phyloP scores from a whole-genome alignment of 2,797 vertebrate genomes.

The Rhinoraja longicauda region DNA sequence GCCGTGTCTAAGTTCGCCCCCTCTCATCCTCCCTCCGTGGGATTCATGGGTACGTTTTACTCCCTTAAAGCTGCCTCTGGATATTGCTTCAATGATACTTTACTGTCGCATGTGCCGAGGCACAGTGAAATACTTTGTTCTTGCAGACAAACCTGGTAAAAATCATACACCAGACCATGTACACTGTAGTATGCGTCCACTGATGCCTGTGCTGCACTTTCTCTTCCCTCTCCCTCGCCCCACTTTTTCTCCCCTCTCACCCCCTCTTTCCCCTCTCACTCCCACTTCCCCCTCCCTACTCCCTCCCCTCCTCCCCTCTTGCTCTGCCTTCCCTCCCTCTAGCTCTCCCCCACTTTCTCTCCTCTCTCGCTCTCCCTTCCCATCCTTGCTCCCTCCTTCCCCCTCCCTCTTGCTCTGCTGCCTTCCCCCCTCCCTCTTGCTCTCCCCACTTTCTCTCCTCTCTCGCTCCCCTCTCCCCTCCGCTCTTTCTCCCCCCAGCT shows the following conservation, averaged over 20 bases:
- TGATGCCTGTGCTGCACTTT: too few relatives aligned
- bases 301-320: too few relatives aligned
- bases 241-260: too few relatives aligned
- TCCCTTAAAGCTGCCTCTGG: neutral
- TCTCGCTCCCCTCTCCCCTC: neutral
- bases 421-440: neutral
- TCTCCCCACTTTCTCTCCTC: neutral
- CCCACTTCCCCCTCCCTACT: too few relatives aligned
- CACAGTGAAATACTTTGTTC: too few relatives aligned
- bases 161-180: too few relatives aligned
- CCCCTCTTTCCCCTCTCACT: too few relatives aligned
- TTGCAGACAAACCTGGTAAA: too few relatives aligned
- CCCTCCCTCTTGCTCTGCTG: neutral
- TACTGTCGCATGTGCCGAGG: too few relatives aligned
- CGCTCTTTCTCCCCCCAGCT: neutral
- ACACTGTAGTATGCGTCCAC: too few relatives aligned
- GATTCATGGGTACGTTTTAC: conserved; percentile 72
- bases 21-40: conserved; percentile 54
- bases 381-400: neutral
- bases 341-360: neutral
- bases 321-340: too few relatives aligned
- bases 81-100: neutral
- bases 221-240: too few relatives aligned
- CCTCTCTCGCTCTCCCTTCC: neutral
- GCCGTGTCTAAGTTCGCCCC: conserved; percentile 52